Percentiles rank a stretch among this genome's conserved stretches.
Conservation (phyloP, 1,140 invertebrate genomes). For the Procambarus clarkii region DNA sequence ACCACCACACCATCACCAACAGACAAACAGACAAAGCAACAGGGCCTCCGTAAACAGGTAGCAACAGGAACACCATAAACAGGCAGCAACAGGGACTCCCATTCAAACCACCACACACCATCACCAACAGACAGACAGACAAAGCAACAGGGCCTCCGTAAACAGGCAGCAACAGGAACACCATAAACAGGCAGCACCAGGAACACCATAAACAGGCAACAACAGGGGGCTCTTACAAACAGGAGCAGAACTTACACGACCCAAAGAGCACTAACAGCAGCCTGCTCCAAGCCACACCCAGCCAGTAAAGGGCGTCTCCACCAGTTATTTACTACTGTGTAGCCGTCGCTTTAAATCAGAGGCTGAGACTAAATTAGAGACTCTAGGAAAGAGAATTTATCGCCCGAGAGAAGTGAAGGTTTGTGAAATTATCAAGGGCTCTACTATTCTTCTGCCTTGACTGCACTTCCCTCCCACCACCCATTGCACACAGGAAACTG, state of each 20-base stretch:
- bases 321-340: neutral
- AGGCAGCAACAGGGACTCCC: neutral
- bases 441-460: neutral
- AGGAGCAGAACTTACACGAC: neutral
- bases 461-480: neutral
- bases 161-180: neutral
- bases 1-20: too few species aligned
- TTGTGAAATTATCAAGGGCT: conserved; percentile 18
- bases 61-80: neutral
- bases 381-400: conserved; percentile 13
- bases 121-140: neutral
- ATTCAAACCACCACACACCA: neutral
- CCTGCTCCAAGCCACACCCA: neutral
- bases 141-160: too few species aligned
- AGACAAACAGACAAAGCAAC: too few species aligned
- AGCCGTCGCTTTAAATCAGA: conserved; percentile 4
- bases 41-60: neutral
- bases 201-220: neutral
- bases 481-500: neutral
- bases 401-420: neutral
- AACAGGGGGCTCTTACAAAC: neutral
- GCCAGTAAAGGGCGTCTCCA: neutral
- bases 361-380: conserved; percentile 3
- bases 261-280: neutral
- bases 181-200: neutral